phyloP scores from a whole-genome alignment of 2,797 vertebrate genomes.

The Anguilla anguilla region DNA sequence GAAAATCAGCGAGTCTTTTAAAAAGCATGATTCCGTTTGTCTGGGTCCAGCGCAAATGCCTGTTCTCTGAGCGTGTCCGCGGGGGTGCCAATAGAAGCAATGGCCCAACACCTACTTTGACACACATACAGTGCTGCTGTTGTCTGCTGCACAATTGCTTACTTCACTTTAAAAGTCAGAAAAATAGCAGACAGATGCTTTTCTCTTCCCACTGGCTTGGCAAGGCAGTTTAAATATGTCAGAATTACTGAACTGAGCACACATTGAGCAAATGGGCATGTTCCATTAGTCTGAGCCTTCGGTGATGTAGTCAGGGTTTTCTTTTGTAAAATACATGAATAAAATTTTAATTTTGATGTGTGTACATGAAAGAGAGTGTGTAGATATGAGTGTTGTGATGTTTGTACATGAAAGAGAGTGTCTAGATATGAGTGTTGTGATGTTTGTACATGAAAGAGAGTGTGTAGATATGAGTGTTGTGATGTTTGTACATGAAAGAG shows the following conservation, averaged over 20 bases:
- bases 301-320: not conserved
- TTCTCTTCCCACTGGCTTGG: slow-evolving; percentile 29
- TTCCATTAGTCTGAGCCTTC: not conserved
- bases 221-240: not conserved
- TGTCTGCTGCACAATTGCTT: slow-evolving; percentile 28
- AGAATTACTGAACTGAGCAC: slow-evolving; percentile 16
- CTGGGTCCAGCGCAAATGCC: not conserved
- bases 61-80: slow-evolving; percentile 15
- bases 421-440: no score
- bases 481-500: not conserved
- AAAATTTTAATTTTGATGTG: not conserved
- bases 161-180: slow-evolving; percentile 11
- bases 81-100: slow-evolving; percentile 19
- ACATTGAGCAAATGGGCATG: not conserved
- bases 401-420: no score
- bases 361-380: no score
- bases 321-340: not conserved
- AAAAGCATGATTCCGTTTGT: not conserved
- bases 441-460: no score
- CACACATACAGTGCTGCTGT: slow-evolving; percentile 12
- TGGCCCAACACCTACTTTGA: slow-evolving; percentile 22
- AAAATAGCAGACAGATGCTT: slow-evolving; percentile 8
- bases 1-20: slow-evolving; percentile 46
- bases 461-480: not conserved
- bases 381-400: no score